These are phyloP conservation scores for Drosophila baimaii DNA, from an alignment of 1,140 invertebrate genomes.

Conservation along the genomic window DNA sequence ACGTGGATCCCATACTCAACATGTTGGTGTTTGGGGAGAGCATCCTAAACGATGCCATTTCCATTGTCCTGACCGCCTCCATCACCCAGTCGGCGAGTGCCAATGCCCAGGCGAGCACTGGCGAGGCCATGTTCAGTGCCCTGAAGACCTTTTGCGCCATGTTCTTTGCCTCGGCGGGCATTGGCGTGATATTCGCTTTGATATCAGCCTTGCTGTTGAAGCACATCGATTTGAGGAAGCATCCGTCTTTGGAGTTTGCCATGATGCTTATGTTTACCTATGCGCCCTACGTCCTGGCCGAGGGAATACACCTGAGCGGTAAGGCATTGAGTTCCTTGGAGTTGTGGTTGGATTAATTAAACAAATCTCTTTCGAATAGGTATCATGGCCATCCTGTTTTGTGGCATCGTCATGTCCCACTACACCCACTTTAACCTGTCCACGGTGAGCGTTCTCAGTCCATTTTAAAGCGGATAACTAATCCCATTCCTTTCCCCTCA, in stretches of 20 bases:
- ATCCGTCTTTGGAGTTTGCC: slow-evolving; percentile 98
- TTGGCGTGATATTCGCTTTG: slow-evolving; percentile 97
- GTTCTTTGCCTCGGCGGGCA: slow-evolving; percentile 99
- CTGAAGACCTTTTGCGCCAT: slow-evolving; percentile 97
- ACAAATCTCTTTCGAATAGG: slow-evolving; percentile 9
- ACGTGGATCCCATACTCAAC: slow-evolving; percentile 97
- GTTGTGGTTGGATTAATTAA: not conserved
- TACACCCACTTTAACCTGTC: slow-evolving; percentile 99
- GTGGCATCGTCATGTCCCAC: slow-evolving; percentile 99
- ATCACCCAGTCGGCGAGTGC: slow-evolving; percentile 86
- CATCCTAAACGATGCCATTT: slow-evolving; percentile 98
- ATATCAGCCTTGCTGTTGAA: slow-evolving; percentile 97
- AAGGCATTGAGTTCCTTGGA: not conserved
- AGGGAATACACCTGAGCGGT: slow-evolving; percentile 91
- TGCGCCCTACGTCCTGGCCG: slow-evolving; percentile 98
- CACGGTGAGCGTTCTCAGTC: slow-evolving; percentile 85
- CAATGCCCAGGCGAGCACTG: slow-evolving; percentile 85
- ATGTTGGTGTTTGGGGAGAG: slow-evolving; percentile 99
- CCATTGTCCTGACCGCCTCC: slow-evolving; percentile 97
- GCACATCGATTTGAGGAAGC: slow-evolving; percentile 97
- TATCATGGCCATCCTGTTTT: slow-evolving; percentile 99
- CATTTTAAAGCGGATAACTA: too few relatives aligned
- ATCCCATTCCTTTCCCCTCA: not conserved
- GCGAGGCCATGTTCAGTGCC: slow-evolving; percentile 94
- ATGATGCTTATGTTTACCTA: slow-evolving; percentile 99